phyloP scores from a whole-genome alignment of 2,113 vertebrate genomes.

The Poecile atricapillus region DNA sequence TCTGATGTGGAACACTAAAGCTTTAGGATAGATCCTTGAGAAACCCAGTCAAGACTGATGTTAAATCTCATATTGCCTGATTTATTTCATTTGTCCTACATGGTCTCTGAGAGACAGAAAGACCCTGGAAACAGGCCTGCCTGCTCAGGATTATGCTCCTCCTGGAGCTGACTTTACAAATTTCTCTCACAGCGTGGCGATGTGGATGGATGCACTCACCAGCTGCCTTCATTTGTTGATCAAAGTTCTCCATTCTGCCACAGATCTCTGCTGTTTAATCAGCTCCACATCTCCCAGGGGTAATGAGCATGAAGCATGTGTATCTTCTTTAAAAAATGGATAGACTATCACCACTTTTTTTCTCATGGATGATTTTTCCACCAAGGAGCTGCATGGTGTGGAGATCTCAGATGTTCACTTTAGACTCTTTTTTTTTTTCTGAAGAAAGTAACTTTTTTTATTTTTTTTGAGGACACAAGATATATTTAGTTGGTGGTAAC shows the following conservation, averaged over 20 bases:
- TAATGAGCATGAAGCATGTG: neutral
- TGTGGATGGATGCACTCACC: neutral
- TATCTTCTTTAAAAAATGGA: neutral
- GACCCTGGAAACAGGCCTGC: neutral
- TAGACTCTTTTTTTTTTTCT: neutral
- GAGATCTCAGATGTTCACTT: neutral
- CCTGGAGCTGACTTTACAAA: neutral
- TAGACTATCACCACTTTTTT: neutral
- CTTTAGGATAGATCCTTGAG: neutral
- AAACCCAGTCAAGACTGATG: neutral
- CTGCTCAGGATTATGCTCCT: neutral
- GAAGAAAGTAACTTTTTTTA: neutral
- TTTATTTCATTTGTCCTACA: neutral
- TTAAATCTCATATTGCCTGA: neutral
- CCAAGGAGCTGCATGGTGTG: neutral
- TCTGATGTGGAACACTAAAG: neutral
- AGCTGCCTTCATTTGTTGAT: conserved; percentile 7
- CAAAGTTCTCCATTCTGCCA: neutral
- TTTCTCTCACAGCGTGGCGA: neutral
- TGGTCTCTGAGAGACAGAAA: neutral
- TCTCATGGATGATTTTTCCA: neutral
- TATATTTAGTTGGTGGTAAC: neutral
- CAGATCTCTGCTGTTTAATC: conserved; percentile 11
- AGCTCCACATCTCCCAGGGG: neutral
- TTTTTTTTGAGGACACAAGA: neutral